A percentile compares a stretch with the other conserved stretches of the same genome.
These are phyloP conservation scores for Glaucopsyche alexis DNA, from an alignment of 2,888 invertebrate species.

Conservation along the genomic window DNA sequence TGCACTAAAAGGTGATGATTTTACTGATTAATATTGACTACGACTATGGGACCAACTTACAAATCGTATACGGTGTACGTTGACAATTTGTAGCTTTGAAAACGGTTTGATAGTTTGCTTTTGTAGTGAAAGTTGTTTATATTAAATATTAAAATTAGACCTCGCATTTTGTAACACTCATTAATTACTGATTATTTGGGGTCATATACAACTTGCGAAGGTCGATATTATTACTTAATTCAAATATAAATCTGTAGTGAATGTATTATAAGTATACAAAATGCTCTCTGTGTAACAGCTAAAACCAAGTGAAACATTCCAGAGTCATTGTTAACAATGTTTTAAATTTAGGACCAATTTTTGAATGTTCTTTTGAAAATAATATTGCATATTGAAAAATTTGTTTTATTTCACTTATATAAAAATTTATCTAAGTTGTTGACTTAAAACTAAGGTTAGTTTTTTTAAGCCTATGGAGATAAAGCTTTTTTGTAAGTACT, in stretches of 20 bases:
- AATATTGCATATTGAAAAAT: conserved; percentile 75
- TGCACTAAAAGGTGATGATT: not conserved
- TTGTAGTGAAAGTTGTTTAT: conserved; percentile 2
- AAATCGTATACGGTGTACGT: conserved; percentile 3
- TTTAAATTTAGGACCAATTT: conserved; percentile 80
- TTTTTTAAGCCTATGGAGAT: conserved; percentile 30
- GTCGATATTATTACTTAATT: conserved; percentile 23
- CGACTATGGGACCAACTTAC: conserved; percentile 20
- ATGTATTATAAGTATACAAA: conserved; percentile 42
- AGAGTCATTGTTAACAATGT: conserved; percentile 79
- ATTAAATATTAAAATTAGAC: not conserved
- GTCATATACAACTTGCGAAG: conserved; percentile 25
- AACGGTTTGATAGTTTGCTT: conserved; percentile 19
- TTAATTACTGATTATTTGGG: not conserved
- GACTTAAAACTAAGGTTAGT: not conserved
- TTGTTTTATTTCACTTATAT: conserved; percentile 44
- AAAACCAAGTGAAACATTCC: conserved; percentile 73
- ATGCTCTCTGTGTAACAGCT: conserved; percentile 64
- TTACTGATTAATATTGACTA: conserved; percentile 1
- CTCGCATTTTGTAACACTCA: conserved; percentile 5
- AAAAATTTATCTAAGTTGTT: conserved; percentile 3
- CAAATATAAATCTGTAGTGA: conserved; percentile 20
- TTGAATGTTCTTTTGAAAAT: conserved; percentile 80
- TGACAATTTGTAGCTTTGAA: conserved; percentile 12
- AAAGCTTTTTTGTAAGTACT: conserved; percentile 31